phyloP scores from a whole-genome alignment of 2,113 vertebrate genomes.

The Coptodon rendalli region DNA sequence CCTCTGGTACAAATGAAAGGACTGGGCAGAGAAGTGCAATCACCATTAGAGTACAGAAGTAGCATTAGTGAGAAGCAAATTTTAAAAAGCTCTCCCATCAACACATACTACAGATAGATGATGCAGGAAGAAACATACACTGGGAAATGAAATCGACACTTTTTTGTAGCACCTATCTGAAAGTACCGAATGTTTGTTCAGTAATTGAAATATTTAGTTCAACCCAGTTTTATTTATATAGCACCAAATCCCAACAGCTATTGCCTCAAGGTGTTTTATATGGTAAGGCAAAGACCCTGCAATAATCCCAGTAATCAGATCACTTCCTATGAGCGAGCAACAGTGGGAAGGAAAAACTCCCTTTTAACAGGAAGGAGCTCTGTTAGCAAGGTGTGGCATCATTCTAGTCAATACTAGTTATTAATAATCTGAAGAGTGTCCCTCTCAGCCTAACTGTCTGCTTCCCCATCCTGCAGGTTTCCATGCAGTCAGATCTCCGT shows the following conservation, averaged over 20 bases:
- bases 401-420: neutral
- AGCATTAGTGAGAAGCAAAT: constrained; percentile 13
- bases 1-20: constrained; percentile 43
- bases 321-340: neutral
- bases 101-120: neutral
- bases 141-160: neutral
- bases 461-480: neutral
- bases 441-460: neutral
- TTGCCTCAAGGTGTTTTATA: neutral
- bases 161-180: neutral
- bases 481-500: neutral
- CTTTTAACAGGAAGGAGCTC: neutral
- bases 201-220: neutral
- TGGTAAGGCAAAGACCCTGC: neutral
- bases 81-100: neutral
- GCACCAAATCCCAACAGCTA: neutral
- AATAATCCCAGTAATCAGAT: neutral
- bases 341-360: neutral
- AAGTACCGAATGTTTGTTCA: neutral
- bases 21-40: constrained; percentile 29
- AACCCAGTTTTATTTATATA: neutral
- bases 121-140: neutral
- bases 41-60: constrained; percentile 17
- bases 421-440: neutral
- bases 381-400: neutral